Evolutionary conservation across 2,888 invertebrate genomes (phyloP).

Genomic region (Gari tellinella): DNA sequence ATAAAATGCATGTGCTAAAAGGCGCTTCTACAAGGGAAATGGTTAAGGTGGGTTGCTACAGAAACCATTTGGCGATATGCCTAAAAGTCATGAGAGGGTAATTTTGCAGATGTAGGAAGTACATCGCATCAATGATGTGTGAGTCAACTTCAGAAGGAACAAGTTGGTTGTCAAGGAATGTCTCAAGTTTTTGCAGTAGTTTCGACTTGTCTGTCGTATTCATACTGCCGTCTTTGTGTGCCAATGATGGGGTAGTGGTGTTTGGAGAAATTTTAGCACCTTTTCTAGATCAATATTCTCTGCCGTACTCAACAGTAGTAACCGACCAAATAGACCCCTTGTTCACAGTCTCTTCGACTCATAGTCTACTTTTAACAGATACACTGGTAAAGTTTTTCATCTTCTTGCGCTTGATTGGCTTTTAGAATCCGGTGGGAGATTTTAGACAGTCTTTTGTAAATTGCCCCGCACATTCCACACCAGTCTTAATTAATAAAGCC

Average conservation of each 20-base stretch:
- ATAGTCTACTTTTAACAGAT: conserved; percentile 4
- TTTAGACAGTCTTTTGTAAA: conserved; percentile 33
- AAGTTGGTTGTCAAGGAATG: not conserved
- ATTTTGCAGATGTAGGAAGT: conserved; percentile 15
- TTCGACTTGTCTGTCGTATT: conserved; percentile 34
- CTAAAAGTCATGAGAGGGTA: conserved; percentile 23
- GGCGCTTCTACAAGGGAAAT: too few species aligned
- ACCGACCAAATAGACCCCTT: conserved; percentile 42
- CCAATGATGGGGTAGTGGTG: conserved; percentile 33
- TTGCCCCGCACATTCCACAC: conserved; percentile 28
- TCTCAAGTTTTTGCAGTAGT: conserved; percentile 26
- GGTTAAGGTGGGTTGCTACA: not conserved
- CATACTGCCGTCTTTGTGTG: conserved; percentile 36
- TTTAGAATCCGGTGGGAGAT: conserved; percentile 37
- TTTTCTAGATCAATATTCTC: conserved; percentile 35
- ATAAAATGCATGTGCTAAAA: too few species aligned
- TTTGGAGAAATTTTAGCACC: conserved; percentile 25
- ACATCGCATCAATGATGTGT: conserved; percentile 36
- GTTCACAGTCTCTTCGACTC: not conserved
- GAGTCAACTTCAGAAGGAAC: conserved; percentile 4
- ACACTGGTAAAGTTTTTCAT: conserved; percentile 28
- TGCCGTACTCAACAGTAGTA: conserved; percentile 14
- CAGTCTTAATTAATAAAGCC: not conserved
- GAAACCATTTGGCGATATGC: conserved; percentile 13
- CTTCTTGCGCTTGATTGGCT: conserved; percentile 36